Conservation (phyloP, 2,888 invertebrate genomes). For the Mimachlamys varia region DNA sequence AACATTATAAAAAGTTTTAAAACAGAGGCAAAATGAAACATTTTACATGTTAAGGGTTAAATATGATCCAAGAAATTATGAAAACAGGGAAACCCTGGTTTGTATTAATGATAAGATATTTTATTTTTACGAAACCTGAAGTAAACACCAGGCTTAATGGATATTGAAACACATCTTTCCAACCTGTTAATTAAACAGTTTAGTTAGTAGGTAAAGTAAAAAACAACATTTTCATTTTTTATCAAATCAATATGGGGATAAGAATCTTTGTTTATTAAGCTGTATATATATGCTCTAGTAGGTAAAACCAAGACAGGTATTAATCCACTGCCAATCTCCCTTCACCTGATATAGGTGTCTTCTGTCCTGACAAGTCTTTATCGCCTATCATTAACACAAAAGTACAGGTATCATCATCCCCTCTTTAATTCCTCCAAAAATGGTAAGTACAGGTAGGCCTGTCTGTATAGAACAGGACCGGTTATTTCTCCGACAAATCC, state of each 20-base stretch:
- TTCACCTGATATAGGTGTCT: neutral
- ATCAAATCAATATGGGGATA: neutral
- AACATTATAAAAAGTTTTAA: too few relatives aligned
- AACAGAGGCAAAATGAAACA: too few relatives aligned
- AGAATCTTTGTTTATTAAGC: neutral
- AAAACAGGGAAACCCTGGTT: too few relatives aligned
- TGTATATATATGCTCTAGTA: neutral
- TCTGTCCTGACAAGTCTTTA: neutral
- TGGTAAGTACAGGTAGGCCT: neutral
- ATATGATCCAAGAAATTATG: too few relatives aligned
- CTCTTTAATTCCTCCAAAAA: neutral
- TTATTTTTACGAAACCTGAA: too few relatives aligned
- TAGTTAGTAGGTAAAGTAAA: too few relatives aligned
- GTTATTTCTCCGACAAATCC: neutral
- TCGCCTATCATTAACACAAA: neutral
- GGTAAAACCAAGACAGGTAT: neutral
- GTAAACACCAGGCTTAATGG: too few relatives aligned
- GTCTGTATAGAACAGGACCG: neutral
- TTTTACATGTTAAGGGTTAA: too few relatives aligned
- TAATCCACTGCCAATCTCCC: neutral
- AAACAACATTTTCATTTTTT: too few relatives aligned
- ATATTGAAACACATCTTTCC: too few relatives aligned
- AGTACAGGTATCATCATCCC: neutral
- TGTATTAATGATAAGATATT: too few relatives aligned
- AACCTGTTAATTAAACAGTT: too few relatives aligned